phyloP scores from a whole-genome alignment of 2,113 vertebrate species.

The Ceyx cyanopectus region DNA sequence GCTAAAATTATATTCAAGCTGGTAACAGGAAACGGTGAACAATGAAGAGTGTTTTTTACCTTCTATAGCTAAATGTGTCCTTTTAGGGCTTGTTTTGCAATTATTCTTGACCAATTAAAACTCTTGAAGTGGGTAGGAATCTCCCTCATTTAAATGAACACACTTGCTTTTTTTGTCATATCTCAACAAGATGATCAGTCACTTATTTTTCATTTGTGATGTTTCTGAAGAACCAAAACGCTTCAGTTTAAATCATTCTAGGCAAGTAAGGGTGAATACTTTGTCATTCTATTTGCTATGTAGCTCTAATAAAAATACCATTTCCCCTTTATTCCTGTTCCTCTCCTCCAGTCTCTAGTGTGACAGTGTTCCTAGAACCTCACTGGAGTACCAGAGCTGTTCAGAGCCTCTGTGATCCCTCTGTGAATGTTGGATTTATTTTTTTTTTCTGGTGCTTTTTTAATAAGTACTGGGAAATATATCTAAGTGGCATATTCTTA shows the following conservation, averaged over 20 bases:
- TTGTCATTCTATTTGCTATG: neutral
- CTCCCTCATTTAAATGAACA: neutral
- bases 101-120: neutral
- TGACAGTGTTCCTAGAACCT: neutral
- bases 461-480: neutral
- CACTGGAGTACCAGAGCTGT: neutral
- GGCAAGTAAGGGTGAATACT: neutral
- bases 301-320: neutral
- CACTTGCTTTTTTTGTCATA: neutral
- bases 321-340: neutral
- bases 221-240: neutral
- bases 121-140: neutral
- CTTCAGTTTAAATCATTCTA: neutral
- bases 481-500: neutral
- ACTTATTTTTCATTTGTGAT: neutral
- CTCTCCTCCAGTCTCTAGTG: neutral
- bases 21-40: slow-evolving; percentile 53
- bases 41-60: neutral
- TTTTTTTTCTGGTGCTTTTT: neutral
- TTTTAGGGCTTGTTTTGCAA: slow-evolving; percentile 51
- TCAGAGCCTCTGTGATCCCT: neutral
- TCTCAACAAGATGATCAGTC: neutral
- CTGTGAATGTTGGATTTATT: neutral
- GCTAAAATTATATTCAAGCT: slow-evolving; percentile 52
- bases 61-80: slow-evolving; percentile 1